phyloP scores from a whole-genome alignment of 2,797 vertebrate species.

The Chromis chromis region DNA sequence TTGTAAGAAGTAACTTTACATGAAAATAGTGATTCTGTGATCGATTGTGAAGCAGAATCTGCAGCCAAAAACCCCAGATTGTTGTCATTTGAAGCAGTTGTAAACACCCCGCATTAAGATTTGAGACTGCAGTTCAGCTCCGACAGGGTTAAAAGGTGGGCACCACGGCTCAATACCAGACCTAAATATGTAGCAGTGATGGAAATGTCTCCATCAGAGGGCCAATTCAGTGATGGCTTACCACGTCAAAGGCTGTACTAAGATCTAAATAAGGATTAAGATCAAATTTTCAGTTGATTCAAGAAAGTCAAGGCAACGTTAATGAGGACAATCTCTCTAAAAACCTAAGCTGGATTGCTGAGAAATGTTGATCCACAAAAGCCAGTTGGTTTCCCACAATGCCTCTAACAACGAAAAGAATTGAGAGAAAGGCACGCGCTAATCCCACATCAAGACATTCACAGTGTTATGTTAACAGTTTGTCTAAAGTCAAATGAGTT shows the following conservation, averaged over 20 bases:
- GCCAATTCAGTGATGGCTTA: constrained; percentile 32
- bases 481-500: constrained; percentile 47
- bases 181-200: constrained; percentile 24
- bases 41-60: not conserved
- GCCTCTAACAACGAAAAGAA: constrained; percentile 16
- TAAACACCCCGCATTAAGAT: not conserved
- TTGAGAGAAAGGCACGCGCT: constrained; percentile 12
- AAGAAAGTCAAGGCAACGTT: constrained; percentile 50
- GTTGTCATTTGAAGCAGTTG: not conserved
- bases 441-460: constrained; percentile 9
- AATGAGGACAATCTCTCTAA: constrained; percentile 54
- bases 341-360: constrained; percentile 47
- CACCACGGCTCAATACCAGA: constrained; percentile 2
- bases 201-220: constrained; percentile 30
- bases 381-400: constrained; percentile 36
- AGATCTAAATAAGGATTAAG: constrained; percentile 55
- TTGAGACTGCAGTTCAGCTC: constrained; percentile 2
- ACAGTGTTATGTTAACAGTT: constrained; percentile 29
- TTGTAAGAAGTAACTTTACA: not conserved
- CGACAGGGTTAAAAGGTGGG: constrained; percentile 33
- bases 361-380: constrained; percentile 60
- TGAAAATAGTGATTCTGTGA: not conserved
- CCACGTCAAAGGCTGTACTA: constrained; percentile 26
- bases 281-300: constrained; percentile 43
- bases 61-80: not conserved